Evolutionary conservation across 2,113 vertebrate species (phyloP), one percentile per base, ranked within the genome.

Genomic region (Bubo bubo): DNA sequence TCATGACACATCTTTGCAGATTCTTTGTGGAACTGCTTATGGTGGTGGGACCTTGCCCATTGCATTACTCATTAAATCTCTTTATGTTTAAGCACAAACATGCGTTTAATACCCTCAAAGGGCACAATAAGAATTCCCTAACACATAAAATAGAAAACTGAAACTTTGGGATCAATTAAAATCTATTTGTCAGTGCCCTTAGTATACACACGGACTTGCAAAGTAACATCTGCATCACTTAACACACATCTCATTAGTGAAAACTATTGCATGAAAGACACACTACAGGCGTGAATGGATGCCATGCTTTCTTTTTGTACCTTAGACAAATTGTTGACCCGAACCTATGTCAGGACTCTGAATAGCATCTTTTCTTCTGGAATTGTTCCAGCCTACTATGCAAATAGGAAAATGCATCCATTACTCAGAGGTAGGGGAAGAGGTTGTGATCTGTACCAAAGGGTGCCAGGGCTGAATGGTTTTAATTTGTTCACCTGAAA

Each of bases 401-500:
- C 26, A 95, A 95, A 93, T 47, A 82, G 7, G 35, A 72, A 90
- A 85, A 64, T 4, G 21, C 17, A 77, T 53, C n/a, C 8, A 5
- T 20, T 88, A 11, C 21, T 73, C 86, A 35, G 49, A 80, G 14
- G 28, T 59, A 94, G 75, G 81, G 20, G 73, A 53, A 86, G 21
- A 92, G 24, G 22, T 63, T 80, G 47, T 88, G 53, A 41, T 88
- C 74, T 59, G 43, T 73, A 63, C 16, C 28, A 87, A 94, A 93
- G 63, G 53, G 39, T 76, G 28, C 28, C 32, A 91, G 85, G 50
- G 24, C 20, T 87, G 22, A 94, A 56, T 83, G 62, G 82, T 74
- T 97, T 97, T 92, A 96, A 93, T 92, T 95, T 93, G 30, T 87
- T 89, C 80, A 59, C 23, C 80, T 92, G 79, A 72, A 93, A 82